Base-by-base conservation (phyloP, 2,113 vertebrate species). In the Stegostoma tigrinum region DNA sequence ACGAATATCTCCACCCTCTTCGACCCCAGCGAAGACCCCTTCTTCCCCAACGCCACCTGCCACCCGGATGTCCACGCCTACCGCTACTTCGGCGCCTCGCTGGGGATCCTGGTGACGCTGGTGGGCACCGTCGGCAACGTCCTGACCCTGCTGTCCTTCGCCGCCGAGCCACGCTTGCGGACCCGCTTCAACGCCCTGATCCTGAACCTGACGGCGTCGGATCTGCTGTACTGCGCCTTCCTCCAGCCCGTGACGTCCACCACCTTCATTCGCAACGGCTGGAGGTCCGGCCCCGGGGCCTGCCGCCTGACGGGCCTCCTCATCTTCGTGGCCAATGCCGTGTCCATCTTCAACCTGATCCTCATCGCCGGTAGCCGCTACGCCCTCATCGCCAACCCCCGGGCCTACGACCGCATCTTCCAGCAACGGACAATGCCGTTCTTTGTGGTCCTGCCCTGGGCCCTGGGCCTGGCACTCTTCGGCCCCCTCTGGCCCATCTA, bases 181-280 rank as follows among this genome's bases (percentile, higher is more conserved):
- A 98, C 98, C 10, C 98, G 97, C 95, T 98, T 99, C 97, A 99
- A 99, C 42, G 97, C 98, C 66, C 98, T 99, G 86, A 98, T 99
- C 0, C 96, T 98, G 96, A 98, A 99, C 97, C 97, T 99, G 96
- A 98, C 98, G 0, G 27, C 97, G 24, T 98, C 98, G 0, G 98
- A 99, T 96, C 97, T 98, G 55, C 97, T 99, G 52, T 99, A 99
- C 96, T 98, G 98, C 96, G 97, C 97, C 66, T 45, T 98, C 5
- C 97, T 99, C 38, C 98, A 98, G 97, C 98, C 98, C 68, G 97
- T 98, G 96, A 98, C 98, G 0, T 96, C 98, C 0, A 98, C 99
- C 96, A 98, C 98, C 90, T 98, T 98, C 95, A 97, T 99, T 15
- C 97, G 98, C 96, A 98, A 98, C 68, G 96, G 96, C 78, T 99